phyloP scores from a whole-genome alignment of 2,113 vertebrate genomes.

The Elachura formosa region DNA sequence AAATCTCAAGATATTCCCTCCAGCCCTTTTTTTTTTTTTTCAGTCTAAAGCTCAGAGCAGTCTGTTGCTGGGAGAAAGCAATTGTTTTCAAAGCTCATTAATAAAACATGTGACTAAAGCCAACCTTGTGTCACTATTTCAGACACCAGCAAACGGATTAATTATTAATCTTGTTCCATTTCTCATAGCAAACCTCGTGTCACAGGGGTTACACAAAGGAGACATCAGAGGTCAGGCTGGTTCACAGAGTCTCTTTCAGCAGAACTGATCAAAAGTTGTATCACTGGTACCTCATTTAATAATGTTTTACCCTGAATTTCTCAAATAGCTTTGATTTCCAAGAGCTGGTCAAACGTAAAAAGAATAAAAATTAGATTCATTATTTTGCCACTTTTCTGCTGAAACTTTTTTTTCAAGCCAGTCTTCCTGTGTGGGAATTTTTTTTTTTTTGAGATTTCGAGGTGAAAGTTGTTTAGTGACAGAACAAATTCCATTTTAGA shows the following conservation, averaged over 20 bases:
- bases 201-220: conserved; percentile 43
- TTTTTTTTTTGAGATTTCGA: background rate
- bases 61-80: conserved; percentile 14
- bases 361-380: background rate
- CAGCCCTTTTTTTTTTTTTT: background rate
- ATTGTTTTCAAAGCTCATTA: conserved; percentile 52
- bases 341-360: background rate
- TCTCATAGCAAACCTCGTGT: conserved; percentile 23
- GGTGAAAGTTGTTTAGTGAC: background rate
- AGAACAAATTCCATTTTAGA: background rate
- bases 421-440: background rate
- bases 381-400: background rate
- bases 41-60: background rate
- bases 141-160: conserved; percentile 6
- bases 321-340: background rate
- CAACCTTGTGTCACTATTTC: conserved; percentile 5
- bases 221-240: background rate
- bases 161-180: conserved; percentile 53
- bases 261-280: background rate
- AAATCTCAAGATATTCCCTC: background rate
- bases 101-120: conserved; percentile 45
- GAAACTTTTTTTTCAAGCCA: background rate
- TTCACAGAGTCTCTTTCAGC: background rate
- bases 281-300: background rate
- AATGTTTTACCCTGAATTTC: background rate